Evolutionary conservation across 2,113 vertebrate species (phyloP).

Genomic region (Gulo gulo): DNA sequence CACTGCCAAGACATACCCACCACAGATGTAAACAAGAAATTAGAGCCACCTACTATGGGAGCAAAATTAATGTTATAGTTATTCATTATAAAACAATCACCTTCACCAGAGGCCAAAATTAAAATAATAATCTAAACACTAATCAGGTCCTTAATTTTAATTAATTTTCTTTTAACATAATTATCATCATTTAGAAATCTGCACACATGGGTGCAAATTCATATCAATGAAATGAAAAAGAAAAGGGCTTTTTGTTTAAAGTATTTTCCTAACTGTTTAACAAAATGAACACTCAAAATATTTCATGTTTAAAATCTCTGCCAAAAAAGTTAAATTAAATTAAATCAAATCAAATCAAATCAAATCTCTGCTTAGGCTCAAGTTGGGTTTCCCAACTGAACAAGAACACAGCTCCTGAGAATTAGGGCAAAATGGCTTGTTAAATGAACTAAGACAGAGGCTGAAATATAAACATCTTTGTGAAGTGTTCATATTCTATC

Average conservation of each 20-base stretch:
- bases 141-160: slow-evolving; percentile 32
- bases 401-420: background rate
- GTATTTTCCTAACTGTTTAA: background rate
- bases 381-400: background rate
- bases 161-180: slow-evolving; percentile 53
- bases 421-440: background rate
- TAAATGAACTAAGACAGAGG: background rate
- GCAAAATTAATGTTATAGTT: slow-evolving; percentile 17
- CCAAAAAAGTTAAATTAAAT: background rate
- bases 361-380: background rate
- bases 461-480: background rate
- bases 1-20: background rate
- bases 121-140: slow-evolving; percentile 53
- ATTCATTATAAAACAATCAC: background rate
- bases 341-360: background rate
- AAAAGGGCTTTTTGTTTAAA: background rate
- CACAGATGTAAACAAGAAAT: background rate
- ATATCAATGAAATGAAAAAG: background rate
- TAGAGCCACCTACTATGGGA: background rate
- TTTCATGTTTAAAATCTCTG: slow-evolving; percentile 25
- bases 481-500: slow-evolving; percentile 48
- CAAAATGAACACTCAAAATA: background rate
- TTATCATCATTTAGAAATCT: slow-evolving; percentile 31
- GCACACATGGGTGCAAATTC: background rate
- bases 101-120: slow-evolving; percentile 39